phyloP scores from a whole-genome alignment of 2,113 vertebrate species.

The Otus sunia region DNA sequence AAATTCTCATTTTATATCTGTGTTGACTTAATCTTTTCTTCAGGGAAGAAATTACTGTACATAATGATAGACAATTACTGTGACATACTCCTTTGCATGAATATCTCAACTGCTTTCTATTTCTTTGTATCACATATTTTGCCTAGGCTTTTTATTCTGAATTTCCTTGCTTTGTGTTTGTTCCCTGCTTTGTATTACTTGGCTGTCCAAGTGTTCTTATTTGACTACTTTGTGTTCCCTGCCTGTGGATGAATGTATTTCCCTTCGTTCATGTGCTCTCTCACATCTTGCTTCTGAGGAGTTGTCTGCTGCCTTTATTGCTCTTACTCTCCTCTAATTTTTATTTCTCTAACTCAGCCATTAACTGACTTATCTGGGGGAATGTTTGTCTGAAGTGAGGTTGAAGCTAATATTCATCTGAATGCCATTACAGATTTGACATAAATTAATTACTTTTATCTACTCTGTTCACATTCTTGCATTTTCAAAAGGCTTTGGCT shows the following conservation, averaged over 20 bases:
- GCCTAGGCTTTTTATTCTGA: background rate
- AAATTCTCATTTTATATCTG: background rate
- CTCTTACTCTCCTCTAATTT: background rate
- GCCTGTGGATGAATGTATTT: background rate
- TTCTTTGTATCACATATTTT: background rate
- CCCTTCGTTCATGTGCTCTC: background rate
- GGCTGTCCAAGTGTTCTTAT: background rate
- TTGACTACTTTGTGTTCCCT: background rate
- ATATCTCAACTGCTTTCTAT: background rate
- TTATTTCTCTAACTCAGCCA: background rate
- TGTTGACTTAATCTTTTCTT: slow-evolving; percentile 8
- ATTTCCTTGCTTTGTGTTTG: background rate
- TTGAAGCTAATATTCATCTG: background rate
- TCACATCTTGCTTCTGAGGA: background rate
- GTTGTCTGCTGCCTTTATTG: background rate
- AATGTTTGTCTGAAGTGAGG: background rate
- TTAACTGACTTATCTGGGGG: background rate
- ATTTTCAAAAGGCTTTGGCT: background rate
- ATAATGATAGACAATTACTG: background rate
- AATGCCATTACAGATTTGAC: background rate
- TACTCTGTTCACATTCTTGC: background rate
- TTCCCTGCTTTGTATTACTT: background rate
- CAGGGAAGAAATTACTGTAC: background rate
- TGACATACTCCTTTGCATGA: background rate
- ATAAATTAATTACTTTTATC: background rate